Evolutionary conservation across 2,888 invertebrate species (phyloP).

Genomic region (Heliothis peltigera): DNA sequence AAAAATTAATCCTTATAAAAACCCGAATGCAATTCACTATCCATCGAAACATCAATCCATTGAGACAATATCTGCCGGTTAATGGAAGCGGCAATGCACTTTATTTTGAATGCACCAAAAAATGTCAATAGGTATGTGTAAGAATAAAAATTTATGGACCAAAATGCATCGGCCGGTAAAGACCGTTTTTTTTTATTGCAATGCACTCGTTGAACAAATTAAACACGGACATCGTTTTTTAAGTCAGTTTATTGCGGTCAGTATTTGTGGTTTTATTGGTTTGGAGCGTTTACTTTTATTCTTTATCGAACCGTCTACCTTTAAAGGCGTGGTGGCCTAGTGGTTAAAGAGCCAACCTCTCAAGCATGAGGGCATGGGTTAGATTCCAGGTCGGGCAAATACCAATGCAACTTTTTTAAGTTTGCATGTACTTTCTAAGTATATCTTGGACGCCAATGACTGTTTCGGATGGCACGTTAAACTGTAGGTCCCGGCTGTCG

Average conservation of each 20-base stretch:
- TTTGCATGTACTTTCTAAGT: too few species aligned
- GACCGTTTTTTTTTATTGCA: conserved; percentile 38
- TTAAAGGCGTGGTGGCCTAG: too few species aligned
- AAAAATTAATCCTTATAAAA: conserved; percentile 5
- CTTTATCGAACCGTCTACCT: background rate
- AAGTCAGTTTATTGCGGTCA: conserved; percentile 18
- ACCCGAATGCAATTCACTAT: conserved; percentile 12
- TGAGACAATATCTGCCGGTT: conserved; percentile 27
- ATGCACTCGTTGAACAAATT: conserved; percentile 34
- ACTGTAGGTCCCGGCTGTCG: too few species aligned
- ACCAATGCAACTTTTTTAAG: too few species aligned
- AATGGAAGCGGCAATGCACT: conserved; percentile 47
- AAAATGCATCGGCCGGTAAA: conserved; percentile 48
- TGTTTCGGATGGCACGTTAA: too few species aligned
- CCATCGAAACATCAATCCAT: conserved; percentile 18
- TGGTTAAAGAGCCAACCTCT: too few species aligned
- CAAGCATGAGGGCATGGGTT: too few species aligned
- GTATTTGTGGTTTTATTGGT: conserved; percentile 32
- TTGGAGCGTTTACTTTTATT: background rate
- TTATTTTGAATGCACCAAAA: conserved; percentile 45
- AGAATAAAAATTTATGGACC: conserved; percentile 58
- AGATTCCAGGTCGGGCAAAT: too few species aligned
- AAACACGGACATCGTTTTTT: conserved; percentile 40
- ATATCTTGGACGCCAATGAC: too few species aligned
- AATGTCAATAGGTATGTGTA: conserved; percentile 39